Evolutionary conservation across 2,888 invertebrate genomes (phyloP), one percentile per base, ranked within the genome.

Genomic region (Cacoxenus indagator): DNA sequence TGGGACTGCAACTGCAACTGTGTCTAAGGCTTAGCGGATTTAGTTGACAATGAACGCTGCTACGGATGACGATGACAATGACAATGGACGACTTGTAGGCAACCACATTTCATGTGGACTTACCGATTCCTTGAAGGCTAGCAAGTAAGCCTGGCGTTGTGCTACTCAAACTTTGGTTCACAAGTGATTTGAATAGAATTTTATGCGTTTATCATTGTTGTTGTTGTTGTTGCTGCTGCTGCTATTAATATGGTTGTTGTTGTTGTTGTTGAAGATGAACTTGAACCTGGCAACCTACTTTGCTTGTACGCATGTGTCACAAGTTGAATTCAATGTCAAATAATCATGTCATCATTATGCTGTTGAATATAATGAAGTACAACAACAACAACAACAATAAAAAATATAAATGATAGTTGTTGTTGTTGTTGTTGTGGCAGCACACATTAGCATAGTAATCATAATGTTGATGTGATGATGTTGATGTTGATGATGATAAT

Each of bases 321-420:
- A 31, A 59, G 59, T 55, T 65, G 24, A 43, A 43, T 43, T 65
- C 65, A 65, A 43, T 65, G 57, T 65, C 57, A 65, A 57, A 6
- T 26, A 19, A 55, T 45, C 43, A 37, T 54, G n/a, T 61, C n/a
- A 37, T 43, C 27, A 57, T 55, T 2, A 55, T 26, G n/a, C 24
- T 14, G 54, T 22, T 24, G 55, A 55, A 24, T 17, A 17, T 59
- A 31, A 31, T 31, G 55, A 55, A 26, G 14, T 14, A 26, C 55
- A 27, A 26, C 27, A 55, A 55, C 14, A 27, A 55, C 11, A 11
- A 46, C 46, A 46, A 46, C 46, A n/a, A n/a, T n/a, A n/a, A n/a
- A n/a, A n/a, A n/a, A n/a, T n/a, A n/a, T n/a, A n/a, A n/a, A n/a
- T n/a, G n/a, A n/a, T n/a, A n/a, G n/a, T n/a, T n/a, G n/a, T n/a